Conservation (phyloP, 2,797 vertebrate species). For the Gallinago stenura region DNA sequence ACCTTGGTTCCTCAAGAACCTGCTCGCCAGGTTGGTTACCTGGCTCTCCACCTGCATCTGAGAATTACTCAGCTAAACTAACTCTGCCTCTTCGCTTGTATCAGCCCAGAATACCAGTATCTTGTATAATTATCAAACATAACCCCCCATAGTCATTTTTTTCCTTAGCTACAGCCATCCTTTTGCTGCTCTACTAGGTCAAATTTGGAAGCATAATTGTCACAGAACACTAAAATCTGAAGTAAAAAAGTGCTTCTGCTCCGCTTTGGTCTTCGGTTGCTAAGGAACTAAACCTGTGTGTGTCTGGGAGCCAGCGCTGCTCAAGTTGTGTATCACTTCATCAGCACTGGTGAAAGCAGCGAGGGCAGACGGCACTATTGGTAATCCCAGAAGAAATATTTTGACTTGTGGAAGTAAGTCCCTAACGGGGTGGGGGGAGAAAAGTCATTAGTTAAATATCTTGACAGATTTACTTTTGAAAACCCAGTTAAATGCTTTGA, state of each 20-base stretch:
- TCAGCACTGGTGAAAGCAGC: not conserved
- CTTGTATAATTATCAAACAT: not conserved
- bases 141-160: too few species aligned
- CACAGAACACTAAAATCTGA: not conserved
- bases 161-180: not conserved
- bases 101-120: not conserved
- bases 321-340: not conserved
- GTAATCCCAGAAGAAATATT: not conserved
- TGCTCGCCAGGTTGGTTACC: rapidly evolving
- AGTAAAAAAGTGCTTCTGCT: not conserved
- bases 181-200: not conserved
- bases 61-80: not conserved
- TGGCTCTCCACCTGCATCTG: not conserved
- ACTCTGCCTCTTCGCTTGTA: not conserved
- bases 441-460: not conserved
- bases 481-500: not conserved
- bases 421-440: not conserved
- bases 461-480: not conserved
- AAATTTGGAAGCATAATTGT: not conserved
- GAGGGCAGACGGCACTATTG: not conserved
- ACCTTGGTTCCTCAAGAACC: not conserved
- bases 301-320: not conserved
- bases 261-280: not conserved
- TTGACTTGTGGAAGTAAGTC: not conserved
- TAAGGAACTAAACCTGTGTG: not conserved